These are phyloP conservation scores for Catocala sponsa DNA, from an alignment of 2,888 invertebrate species.

Conservation along the genomic window DNA sequence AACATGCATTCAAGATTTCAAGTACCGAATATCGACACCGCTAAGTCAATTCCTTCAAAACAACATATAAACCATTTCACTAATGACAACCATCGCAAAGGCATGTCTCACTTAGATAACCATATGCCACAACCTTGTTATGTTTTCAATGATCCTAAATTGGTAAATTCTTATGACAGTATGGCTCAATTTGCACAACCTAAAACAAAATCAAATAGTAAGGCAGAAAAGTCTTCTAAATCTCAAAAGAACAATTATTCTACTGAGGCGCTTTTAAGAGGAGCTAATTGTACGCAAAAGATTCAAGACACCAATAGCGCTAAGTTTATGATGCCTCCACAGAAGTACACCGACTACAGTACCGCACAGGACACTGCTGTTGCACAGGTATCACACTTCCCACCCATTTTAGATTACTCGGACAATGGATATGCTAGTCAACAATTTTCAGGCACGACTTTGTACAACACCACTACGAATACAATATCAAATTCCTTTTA, in stretches of 20 bases:
- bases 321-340: conserved; percentile 73
- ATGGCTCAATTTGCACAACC: conserved; percentile 68
- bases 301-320: conserved; percentile 65
- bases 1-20: conserved; percentile 74
- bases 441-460: conserved; percentile 79
- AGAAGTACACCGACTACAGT: conserved; percentile 78
- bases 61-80: conserved; percentile 67
- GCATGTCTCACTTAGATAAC: conserved; percentile 67
- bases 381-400: conserved; percentile 84
- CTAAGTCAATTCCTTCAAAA: conserved; percentile 67
- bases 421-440: conserved; percentile 78
- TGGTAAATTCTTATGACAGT: conserved; percentile 69
- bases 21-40: conserved; percentile 63
- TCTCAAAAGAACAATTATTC: conserved; percentile 81
- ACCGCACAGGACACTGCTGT: conserved; percentile 74
- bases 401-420: conserved; percentile 79
- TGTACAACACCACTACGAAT: conserved; percentile 81
- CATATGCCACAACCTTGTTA: conserved; percentile 75
- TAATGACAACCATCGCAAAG: conserved; percentile 72
- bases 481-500: conserved; percentile 84
- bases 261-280: conserved; percentile 79
- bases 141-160: conserved; percentile 75
- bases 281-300: conserved; percentile 77
- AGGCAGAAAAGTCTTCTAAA: conserved; percentile 74
- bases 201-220: conserved; percentile 70